Base-by-base conservation (phyloP, 2,888 invertebrate species). In the Acrocyrtus sp. region DNA sequence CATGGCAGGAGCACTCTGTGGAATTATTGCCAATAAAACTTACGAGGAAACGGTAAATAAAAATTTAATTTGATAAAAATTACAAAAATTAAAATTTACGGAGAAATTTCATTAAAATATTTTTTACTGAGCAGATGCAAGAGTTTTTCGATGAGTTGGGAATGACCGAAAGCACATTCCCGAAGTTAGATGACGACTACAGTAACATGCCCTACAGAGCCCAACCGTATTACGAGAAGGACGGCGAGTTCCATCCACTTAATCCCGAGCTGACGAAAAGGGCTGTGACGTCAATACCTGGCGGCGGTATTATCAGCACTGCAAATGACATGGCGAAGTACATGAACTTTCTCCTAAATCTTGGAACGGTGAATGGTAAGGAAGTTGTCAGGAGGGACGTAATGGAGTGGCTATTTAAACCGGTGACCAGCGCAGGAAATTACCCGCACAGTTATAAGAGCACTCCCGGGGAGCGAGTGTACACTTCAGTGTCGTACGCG, bases 261-360 rank as follows among this genome's bases (percentile, higher is more conserved):
- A 61, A 73, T 41, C 47, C 56, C 3, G 27, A 60, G n/a, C 54
- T 56, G 39, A 10, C 26, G 8, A 53, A 53, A 26, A 21, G 58
- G 22, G 39, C 10, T 26, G 15, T 66, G 66, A 27, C 56, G 48
- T 3, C 57, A 34, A 24, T 41, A 17, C 8, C 24, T 65, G 4
- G 66, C 19, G 72, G 72, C 8, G 72, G 66, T 10, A 53, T 72
- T 1, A 27, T 72, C 5, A 29, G 58, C 26, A 50, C 47, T 12
- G 34, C 72, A 2, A 1, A 45, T 6, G 72, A 73, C 17, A 67
- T 73, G 66, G 41, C 39, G 1, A 60, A 47, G 12, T 73, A 73
- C 54, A 26, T 73, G 17, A 3, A 19, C 12, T 73, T 73, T 27
- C 67, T 47, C 22, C 21, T 67, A 17, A 67, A 61, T 48, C 2